Evolutionary conservation across 2,113 vertebrate species (phyloP), one percentile per base, ranked within the genome.

Genomic region (Scomber colias): DNA sequence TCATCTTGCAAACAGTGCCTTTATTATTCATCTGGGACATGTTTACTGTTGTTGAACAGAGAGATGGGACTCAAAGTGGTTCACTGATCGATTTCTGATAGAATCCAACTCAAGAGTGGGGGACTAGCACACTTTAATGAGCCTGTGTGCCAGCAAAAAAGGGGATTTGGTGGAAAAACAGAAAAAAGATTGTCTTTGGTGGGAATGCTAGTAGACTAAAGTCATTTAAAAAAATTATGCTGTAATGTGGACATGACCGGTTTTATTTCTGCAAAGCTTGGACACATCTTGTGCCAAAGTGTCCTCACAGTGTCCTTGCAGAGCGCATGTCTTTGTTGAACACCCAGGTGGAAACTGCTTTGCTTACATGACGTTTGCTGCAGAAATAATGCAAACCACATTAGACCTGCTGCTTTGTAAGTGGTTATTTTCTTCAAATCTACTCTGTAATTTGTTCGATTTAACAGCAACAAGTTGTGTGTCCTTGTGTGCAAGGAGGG

Each of bases 401-500:
- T 75, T 71, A 57, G 46, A 54, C 24, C 63, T 15, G 17, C 45
- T 54, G 53, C 17, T 63, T 44, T 61, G 46, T 45, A 35, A n/a
- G 31, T 54, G 53, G 66, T 66, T 67, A 48, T 65, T 53, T 54
- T 21, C 13, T 24, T 48, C n/a, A 11, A 17, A 54, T 54, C 11
- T 12, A n/a, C 56, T 57, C 71, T 56, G 16, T 53, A 35, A 71
- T 78, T 59, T 48, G 61, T 68, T 19, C 2, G 1, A 14, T 70
- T 66, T 61, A 69, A 56, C 15, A 9, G 62, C 5, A 19, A 46
- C 24, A 44, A 72, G 65, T 40, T 9, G n/a, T 14, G 13, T 70
- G 86, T 75, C 77, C 65, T 54, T 35, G 19, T 61, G 30, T 80
- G 76, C 68, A n/a, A 67, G 3, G 16, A n/a, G 17, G 13, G 53